Conservation (phyloP, 2,113 vertebrate genomes). For the Pyxicephalus adspersus region DNA sequence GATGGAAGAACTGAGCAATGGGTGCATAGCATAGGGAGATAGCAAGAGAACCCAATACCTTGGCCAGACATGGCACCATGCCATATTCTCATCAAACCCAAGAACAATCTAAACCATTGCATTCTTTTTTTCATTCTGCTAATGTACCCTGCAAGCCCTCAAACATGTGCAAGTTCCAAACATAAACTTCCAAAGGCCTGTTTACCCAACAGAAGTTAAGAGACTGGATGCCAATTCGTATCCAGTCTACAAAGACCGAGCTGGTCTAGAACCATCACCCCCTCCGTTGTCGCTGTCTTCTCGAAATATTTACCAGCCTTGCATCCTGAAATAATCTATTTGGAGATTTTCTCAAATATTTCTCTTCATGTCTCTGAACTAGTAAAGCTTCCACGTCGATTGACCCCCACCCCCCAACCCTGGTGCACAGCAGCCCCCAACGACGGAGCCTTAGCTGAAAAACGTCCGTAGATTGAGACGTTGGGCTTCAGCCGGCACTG, state of each 20-base stretch:
- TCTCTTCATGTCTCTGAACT: neutral
- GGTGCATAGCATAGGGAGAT: no score
- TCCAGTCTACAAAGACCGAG: neutral
- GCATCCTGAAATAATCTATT: neutral
- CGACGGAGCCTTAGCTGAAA: neutral
- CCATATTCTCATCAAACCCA: no score
- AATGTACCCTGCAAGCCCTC: neutral
- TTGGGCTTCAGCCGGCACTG: neutral
- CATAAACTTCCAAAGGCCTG: neutral
- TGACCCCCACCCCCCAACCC: no score
- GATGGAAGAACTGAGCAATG: no score
- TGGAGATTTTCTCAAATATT: neutral
- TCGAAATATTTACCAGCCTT: neutral
- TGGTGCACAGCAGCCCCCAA: neutral
- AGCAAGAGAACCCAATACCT: no score
- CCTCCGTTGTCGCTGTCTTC: neutral
- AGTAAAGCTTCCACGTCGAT: no score
- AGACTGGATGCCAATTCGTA: neutral
- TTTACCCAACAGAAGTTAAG: neutral
- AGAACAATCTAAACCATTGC: no score
- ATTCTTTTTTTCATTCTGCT: neutral
- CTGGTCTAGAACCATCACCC: neutral
- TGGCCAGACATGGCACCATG: no score
- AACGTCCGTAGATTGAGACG: neutral
- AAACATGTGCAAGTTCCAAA: no score